Percentiles rank a stretch among this genome's conserved stretches.
These are phyloP conservation scores for Ellobius talpinus DNA, from an alignment of 2,113 vertebrate genomes.

Conservation along the genomic window DNA sequence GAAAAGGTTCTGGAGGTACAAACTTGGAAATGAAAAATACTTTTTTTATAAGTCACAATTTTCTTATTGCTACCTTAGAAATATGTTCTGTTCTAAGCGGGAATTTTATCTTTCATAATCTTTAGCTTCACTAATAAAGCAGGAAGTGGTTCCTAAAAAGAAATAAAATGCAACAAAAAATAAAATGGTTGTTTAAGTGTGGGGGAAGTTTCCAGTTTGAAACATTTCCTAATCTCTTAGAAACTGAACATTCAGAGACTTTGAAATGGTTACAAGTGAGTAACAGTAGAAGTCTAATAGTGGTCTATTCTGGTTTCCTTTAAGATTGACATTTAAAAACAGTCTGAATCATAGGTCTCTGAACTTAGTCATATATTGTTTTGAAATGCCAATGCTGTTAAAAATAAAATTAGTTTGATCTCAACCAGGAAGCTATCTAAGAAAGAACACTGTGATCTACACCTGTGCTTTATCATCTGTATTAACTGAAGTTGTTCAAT, in stretches of 20 bases:
- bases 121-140: conserved; percentile 23
- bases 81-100: not conserved
- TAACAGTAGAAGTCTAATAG: conserved; percentile 56
- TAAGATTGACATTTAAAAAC: conserved; percentile 65
- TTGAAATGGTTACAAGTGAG: conserved; percentile 4
- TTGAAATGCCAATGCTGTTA: conserved; percentile 67
- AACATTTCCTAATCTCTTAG: not conserved
- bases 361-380: conserved; percentile 68
- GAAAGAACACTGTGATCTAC: not conserved
- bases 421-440: conserved; percentile 8
- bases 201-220: conserved; percentile 26
- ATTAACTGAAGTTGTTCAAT: conserved; percentile 25
- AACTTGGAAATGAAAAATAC: not conserved
- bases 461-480: conserved; percentile 14
- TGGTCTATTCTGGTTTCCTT: conserved; percentile 40
- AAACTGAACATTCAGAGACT: conserved; percentile 11
- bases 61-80: conserved; percentile 30
- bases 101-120: not conserved
- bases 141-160: not conserved
- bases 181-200: not conserved
- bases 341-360: conserved; percentile 45
- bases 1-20: not conserved
- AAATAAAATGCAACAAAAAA: conserved; percentile 23
- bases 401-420: conserved; percentile 65
- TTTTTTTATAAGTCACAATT: not conserved